phyloP scores from a whole-genome alignment of 2,797 vertebrate genomes.

The Pangasius sanitwongsei region DNA sequence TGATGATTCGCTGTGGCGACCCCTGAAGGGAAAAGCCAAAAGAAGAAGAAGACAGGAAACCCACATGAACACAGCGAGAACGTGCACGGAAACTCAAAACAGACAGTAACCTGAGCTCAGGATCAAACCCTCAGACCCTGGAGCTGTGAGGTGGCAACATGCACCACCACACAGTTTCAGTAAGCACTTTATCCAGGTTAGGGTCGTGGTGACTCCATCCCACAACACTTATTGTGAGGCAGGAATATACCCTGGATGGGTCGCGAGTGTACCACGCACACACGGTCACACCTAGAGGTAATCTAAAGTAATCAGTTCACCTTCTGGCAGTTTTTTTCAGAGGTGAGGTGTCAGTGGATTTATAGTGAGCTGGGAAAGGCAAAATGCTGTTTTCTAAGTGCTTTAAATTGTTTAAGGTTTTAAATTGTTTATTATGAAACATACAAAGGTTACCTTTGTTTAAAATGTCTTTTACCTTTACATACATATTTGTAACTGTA shows the following conservation, averaged over 20 bases:
- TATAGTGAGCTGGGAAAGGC: not conserved
- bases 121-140: not conserved
- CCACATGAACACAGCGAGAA: not conserved
- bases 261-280: no score
- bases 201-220: no score
- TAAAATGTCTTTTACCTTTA: not conserved
- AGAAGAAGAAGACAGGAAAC: not conserved
- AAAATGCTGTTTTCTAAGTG: not conserved
- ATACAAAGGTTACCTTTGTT: not conserved
- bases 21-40: no score
- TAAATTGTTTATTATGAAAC: not conserved
- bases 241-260: no score
- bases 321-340: no score
- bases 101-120: not conserved
- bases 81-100: no score
- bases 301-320: no score
- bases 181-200: not conserved
- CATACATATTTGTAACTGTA: not conserved
- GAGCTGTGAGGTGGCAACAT: not conserved
- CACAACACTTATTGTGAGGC: no score
- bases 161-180: not conserved
- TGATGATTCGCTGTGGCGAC: no score
- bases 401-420: not conserved
- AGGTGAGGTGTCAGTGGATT: not conserved
- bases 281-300: no score